Evolutionary conservation across 2,113 vertebrate species (phyloP), one percentile per base, ranked within the genome.

Genomic region (Prochilodus magdalenae): DNA sequence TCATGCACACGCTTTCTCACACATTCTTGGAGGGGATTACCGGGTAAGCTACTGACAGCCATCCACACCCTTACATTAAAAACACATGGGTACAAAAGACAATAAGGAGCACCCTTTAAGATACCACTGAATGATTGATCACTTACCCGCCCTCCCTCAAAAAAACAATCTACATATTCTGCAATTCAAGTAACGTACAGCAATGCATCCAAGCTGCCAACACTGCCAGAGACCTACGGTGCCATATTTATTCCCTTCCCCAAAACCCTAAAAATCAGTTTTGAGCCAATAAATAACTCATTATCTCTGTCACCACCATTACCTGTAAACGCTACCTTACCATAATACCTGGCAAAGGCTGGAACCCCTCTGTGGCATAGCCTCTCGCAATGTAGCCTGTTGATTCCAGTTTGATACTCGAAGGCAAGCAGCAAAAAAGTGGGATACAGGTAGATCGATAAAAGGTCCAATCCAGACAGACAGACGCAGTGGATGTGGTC

Each of bases 261-360:
- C 40, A 44, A 44, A 44, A 44, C 40, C 1, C 40, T 36, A n/a
- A 36, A 6, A 36, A 6, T 36, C 33, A 36, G 33, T 36, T 36
- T 47, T 49, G 36, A 67, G 70, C 36, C 44, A 65, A 29, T 40
- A 20, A 29, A 26, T 7, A 67, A 33, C 0, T 59, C 18, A 77
- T 73, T 29, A 76, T 44, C 80, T 75, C 15, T 47, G 33, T 63
- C 40, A 75, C n/a, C 83, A 83, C 75, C 75, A 79, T 86, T 83
- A 86, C 84, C 81, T 86, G 81, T 26, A 83, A 75, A 36, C 57
- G 66, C 77, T 80, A 82, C 55, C 84, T 86, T 86, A 86, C 84
- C 84, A 86, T 80, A 76, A 86, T 26, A 86, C 72, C 76, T 80
- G 84, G 81, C 76, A 76, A 86, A 73, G 84, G 66, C 62, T 83